Conservation (phyloP, 2,113 vertebrate species). For the Corynorhinus townsendii region DNA sequence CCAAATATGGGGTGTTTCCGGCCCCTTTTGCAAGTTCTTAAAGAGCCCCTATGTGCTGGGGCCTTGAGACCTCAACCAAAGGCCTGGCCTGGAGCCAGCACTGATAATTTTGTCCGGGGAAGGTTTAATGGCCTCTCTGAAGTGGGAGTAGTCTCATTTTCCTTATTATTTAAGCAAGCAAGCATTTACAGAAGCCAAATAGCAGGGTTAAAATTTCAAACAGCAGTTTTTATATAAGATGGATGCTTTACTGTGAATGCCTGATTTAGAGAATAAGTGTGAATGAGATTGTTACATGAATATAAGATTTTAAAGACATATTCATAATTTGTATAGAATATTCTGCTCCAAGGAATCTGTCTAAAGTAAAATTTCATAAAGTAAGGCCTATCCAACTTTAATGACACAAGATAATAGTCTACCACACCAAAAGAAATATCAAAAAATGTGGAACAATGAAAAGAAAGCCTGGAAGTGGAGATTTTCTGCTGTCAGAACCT, state of each 20-base stretch:
- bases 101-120: no score
- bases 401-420: background rate
- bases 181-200: no score
- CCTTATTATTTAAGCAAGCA: no score
- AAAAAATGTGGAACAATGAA: background rate
- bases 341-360: background rate
- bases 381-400: background rate
- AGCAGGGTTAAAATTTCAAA: no score
- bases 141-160: no score
- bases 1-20: no score
- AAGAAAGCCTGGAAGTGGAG: background rate
- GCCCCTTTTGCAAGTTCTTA: no score
- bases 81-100: no score
- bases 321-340: background rate
- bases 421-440: background rate
- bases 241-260: background rate
- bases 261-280: slow-evolving; percentile 13
- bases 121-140: no score
- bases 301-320: background rate
- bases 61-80: no score
- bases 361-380: slow-evolving; percentile 35
- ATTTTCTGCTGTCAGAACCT: background rate
- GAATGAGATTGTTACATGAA: background rate
- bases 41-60: no score
- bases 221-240: no score